These are phyloP conservation scores for Corvus cornix DNA, from an alignment of 2,113 vertebrate genomes.

Conservation along the genomic window DNA sequence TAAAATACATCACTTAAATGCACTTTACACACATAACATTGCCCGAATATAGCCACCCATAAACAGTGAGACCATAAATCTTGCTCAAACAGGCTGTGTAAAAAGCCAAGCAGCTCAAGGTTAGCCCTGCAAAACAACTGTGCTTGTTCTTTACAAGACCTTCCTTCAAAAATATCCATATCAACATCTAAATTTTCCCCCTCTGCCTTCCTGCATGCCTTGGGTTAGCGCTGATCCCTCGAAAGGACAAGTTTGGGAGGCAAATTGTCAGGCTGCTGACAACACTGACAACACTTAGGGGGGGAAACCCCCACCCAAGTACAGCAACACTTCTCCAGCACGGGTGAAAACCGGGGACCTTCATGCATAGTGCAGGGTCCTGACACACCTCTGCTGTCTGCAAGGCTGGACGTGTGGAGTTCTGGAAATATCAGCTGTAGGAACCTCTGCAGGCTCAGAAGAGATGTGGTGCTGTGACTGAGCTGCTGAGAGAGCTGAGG, in stretches of 20 bases:
- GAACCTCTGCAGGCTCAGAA: neutral
- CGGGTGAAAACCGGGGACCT: neutral
- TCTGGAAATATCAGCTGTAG: neutral
- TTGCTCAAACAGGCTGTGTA: neutral
- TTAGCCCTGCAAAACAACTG: neutral
- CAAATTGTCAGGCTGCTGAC: neutral
- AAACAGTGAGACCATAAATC: neutral
- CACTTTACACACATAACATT: neutral
- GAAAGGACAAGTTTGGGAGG: neutral
- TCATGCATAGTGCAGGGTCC: neutral
- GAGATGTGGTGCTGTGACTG: neutral
- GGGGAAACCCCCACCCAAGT: neutral
- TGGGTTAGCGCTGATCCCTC: neutral
- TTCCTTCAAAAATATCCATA: neutral
- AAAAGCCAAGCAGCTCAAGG: neutral
- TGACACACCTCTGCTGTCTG: neutral
- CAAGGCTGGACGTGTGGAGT: rapidly evolving
- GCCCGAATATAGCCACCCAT: neutral
- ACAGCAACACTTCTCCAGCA: neutral
- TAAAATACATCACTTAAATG: neutral
- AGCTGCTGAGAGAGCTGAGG: neutral
- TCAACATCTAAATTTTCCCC: neutral
- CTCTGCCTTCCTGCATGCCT: neutral
- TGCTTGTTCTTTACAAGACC: neutral
- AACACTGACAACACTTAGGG: neutral